Conservation (phyloP, 2,113 vertebrate genomes). For the Scolopax mira region DNA sequence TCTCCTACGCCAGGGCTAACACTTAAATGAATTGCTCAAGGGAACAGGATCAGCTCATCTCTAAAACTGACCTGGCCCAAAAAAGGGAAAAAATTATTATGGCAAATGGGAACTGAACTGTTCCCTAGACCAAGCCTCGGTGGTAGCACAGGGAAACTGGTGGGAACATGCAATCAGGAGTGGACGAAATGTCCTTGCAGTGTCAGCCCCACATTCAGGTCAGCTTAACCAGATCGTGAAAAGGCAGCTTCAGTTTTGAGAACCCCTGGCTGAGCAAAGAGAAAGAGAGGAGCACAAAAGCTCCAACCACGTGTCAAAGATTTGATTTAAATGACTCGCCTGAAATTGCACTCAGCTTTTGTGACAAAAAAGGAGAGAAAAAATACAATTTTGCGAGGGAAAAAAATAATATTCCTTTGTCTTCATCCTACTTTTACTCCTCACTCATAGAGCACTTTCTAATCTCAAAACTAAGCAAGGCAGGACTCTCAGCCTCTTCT, state of each 20-base stretch:
- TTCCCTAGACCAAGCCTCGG: neutral
- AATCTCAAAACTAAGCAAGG: neutral
- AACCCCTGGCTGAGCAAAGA: slow-evolving; percentile 59
- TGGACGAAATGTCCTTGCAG: neutral
- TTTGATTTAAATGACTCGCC: slow-evolving; percentile 57
- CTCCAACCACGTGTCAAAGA: slow-evolving; percentile 57
- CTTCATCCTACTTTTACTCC: neutral
- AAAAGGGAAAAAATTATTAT: neutral
- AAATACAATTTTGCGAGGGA: neutral
- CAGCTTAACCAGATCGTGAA: slow-evolving; percentile 54
- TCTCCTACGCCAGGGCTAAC: neutral
- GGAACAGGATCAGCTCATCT: neutral
- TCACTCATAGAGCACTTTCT: neutral
- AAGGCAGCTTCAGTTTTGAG: slow-evolving; percentile 39
- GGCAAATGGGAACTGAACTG: neutral
- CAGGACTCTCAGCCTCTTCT: neutral
- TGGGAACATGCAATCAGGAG: neutral
- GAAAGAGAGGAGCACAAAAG: slow-evolving; percentile 60
- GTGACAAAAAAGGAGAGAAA: neutral
- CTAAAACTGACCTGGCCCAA: neutral
- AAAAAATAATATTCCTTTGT: neutral
- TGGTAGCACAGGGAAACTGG: neutral
- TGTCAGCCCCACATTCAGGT: slow-evolving; percentile 28
- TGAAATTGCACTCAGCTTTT: slow-evolving; percentile 7
- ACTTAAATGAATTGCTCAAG: neutral